Evolutionary conservation across 1,140 invertebrate genomes (phyloP), one percentile per base, ranked within the genome.

Genomic region (Trissolcus basalis): DNA sequence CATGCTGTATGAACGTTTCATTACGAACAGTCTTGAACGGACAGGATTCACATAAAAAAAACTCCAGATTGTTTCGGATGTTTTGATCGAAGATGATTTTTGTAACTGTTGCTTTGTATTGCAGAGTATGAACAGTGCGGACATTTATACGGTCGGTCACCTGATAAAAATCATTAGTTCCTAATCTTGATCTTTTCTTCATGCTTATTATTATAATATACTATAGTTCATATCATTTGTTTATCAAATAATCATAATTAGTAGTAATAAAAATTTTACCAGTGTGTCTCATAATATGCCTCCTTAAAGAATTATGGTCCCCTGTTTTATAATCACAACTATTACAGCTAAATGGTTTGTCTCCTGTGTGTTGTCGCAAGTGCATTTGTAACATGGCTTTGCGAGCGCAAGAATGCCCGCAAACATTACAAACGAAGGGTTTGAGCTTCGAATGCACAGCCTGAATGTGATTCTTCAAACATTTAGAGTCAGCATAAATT

Each of bases 371-470:
- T 59, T 92, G 93, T 50, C 93, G 84, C 39, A 92, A 84, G 81
- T 93, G 92, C 80, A 93, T 91, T 74, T 93, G 90, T 10, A 94
- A 79, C 88, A 91, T 92, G 1, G 92, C 91, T 80, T 93, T 93
- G 27, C 92, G 86, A 0, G 92, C 91, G 44, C 91, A 92, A 51
- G 92, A 91, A 79, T 95, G 92, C 7, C 92, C 93, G 82, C 94
- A 96, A 55, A 93, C 92, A 63, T 91, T 91, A 78, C 94, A 96
- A 33, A 92, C 91, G 75, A 93, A 95, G 0, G 93, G 93, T 73
- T 94, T 93, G 12, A 94, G 85, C 80, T 94, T 93, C 19, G 92
- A 92, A 81, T 96, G 94, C 0, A 96, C 94, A 0, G 91, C 91
- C 82, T 94, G 91, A 9, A 94, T 91, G 67, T 96, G 94, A 82